Evolutionary conservation across 2,888 invertebrate species (phyloP), one percentile per base, ranked within the genome.

Genomic region (Phlogophora meticulosa): DNA sequence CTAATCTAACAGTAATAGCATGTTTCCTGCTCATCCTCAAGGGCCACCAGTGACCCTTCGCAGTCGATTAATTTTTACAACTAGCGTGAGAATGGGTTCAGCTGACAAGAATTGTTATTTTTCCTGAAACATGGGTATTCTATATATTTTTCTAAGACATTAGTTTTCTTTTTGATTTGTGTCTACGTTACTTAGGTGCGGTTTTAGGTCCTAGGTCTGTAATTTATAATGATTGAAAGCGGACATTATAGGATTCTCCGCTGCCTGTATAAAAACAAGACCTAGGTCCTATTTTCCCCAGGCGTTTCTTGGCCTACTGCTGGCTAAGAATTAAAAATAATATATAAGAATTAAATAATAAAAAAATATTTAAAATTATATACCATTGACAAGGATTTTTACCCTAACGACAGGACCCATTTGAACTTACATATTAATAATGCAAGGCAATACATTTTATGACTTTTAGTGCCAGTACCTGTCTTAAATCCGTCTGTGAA

Each of bases 51-150:
- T 63, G 61, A 72, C 80, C 80, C 80, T 80, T 82, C 66, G 45
- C 72, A 62, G 69, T 61, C 80, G 76, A 80, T 80, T 69, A 82
- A 80, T 80, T 80, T 80, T 80, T 82, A 82, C 64, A 82, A 71
- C 76, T 57, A 59, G 24, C 66, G 61, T 82, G 82, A 52, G 80
- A 82, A 60, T 45, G 46, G 48, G 38, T 56, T n/a, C 82, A 80
- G 71, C 71, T 82, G 80, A 51, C 55, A 57, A 36, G 15, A n/a
- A 72, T 55, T 42, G 43, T 53, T 61, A 59, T 58, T 38, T 55
- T 71, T 43, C 43, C 28, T 58, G 4, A 51, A 49, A 59, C 22
- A 63, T 46, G 32, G 2, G 17, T 34, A 24, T 52, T 28, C 5
- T 60, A 53, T 53, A 38, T 70, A 34, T 34, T 58, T 60, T 60